Evolutionary conservation across 2,797 vertebrate genomes (phyloP), one percentile per base, ranked within the genome.

Genomic region (Lepus oiostolus): DNA sequence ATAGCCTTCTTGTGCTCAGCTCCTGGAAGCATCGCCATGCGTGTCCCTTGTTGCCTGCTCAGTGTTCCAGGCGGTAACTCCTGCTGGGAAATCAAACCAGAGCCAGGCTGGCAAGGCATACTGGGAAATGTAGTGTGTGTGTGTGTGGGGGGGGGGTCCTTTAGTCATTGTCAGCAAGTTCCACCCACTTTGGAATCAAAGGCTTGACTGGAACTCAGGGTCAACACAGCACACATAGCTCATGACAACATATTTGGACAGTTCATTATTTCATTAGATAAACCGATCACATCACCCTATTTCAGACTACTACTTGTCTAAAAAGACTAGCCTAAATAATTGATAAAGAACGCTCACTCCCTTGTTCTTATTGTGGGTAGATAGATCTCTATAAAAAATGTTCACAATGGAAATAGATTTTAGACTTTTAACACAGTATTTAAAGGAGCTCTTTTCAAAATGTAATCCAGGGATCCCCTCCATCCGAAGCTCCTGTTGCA

Each of bases 401-500:
- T 47, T 54, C 85, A 4, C 6, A 14, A 65, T 32, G 54, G 63
- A 19, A 47, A 35, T 32, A 54, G 24, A 50, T 7, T 38, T 75
- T 67, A 85, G 30, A 72, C 52, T 95, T 80, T 38, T 62, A 84
- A 32, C 7, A 30, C 58, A 28, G 35, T 90, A 54, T 47, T 77
- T 86, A 26, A 80, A 58, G 71, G 83, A 65, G 5, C 16, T 68
- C 10, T 75, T 89, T 72, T 89, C n/a, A 87, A 80, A 90, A 52
- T 68, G 24, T 60, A 42, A 62, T 42, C 26, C 35, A 60, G 28
- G n/a, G 17, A 47, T 24, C 16, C 65, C 4, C n/a, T 70, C 28
- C 28, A 42, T 35, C 47, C 67, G 17, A 95, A 92, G n/a, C 24
- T 52, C 30, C 42, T 72, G 11, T 16, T 24, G 32, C 1, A 62